Base-by-base conservation (phyloP, 2,888 invertebrate genomes). In the Hecatera dysodea region DNA sequence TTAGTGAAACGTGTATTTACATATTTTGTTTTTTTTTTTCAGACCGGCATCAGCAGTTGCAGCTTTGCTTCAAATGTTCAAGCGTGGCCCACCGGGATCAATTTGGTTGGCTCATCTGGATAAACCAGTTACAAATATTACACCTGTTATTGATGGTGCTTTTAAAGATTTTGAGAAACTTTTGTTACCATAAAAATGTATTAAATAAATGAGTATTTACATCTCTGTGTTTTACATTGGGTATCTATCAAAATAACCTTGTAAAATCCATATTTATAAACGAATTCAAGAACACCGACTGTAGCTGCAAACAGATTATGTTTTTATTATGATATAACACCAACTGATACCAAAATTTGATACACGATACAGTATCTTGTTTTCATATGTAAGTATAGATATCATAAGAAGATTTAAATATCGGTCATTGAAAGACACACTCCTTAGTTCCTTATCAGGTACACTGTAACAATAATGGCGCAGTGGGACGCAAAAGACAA, bases 1-100 rank as follows among this genome's bases (percentile, higher is more conserved):
- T 36, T 36, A 36, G 36, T 36, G 36, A 8, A 44, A 4, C n/a
- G n/a, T n/a, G n/a, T 5, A 12, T 48, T 5, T 24, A 50, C 7
- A 7, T 50, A 36, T 55, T 55, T 36, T 61, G 0, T 29, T 8
- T 24, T 12, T 8, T 24, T 12, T 55, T 56, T 60, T 78, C 80
- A 90, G 90, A 60, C 82, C 85, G 0, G 85, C 86, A 19, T 86
- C 83, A 17, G 87, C 85, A 15, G 85, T 85, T 12, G 65, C 69
- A 53, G 84, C 84, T 46, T 72, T 88, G 44, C 39, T 84, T 9
- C 39, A 84, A 9, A 87, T 89, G 83, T 82, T 82, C 65, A 80
- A 79, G 55, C 74, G 70, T 61, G 90, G 88, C 0, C 24, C 68
- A 9, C 82, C 86, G 2, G 90, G 87, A 1, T 82, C 89, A 7